These are phyloP conservation scores for Myopa testacea DNA, from an alignment of 2,888 invertebrate species.

Conservation along the genomic window DNA sequence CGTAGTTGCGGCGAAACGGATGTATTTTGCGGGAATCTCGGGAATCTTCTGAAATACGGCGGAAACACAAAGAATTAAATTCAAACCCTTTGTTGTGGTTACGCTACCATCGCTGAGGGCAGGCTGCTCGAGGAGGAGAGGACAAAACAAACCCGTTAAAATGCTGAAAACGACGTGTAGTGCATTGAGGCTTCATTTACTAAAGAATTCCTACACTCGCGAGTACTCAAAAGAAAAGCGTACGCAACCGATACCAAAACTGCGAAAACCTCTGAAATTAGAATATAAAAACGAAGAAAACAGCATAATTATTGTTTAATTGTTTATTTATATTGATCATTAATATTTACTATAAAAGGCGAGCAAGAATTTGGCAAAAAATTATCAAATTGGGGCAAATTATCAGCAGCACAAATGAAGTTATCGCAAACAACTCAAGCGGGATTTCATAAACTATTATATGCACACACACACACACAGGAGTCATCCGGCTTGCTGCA, in stretches of 20 bases:
- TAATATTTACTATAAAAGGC: no score
- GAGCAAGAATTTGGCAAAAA: background rate
- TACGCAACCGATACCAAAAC: background rate
- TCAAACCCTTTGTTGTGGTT: conserved; percentile 6
- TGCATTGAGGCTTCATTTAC: background rate
- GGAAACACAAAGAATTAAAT: conserved; percentile 21
- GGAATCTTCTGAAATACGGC: conserved; percentile 15
- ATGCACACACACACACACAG: background rate
- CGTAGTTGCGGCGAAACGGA: background rate
- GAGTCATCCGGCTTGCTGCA: no score
- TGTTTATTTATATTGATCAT: no score
- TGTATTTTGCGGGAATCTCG: conserved; percentile 22
- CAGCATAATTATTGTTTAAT: no score
- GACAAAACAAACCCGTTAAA: background rate
- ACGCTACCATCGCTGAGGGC: background rate
- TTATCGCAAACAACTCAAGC: conserved; percentile 1
- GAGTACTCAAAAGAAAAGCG: background rate
- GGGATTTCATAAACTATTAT: conserved; percentile 23
- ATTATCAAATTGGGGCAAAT: conserved; percentile 22
- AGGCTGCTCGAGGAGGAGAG: background rate
- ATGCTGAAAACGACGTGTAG: background rate
- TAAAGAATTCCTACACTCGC: background rate
- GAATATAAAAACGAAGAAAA: no score
- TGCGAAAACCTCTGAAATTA: no score
- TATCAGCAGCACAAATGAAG: conserved; percentile 14